Evolutionary conservation across 2,888 invertebrate genomes (phyloP), one percentile per base, ranked within the genome.

Genomic region (Ochlodes sylvanus): DNA sequence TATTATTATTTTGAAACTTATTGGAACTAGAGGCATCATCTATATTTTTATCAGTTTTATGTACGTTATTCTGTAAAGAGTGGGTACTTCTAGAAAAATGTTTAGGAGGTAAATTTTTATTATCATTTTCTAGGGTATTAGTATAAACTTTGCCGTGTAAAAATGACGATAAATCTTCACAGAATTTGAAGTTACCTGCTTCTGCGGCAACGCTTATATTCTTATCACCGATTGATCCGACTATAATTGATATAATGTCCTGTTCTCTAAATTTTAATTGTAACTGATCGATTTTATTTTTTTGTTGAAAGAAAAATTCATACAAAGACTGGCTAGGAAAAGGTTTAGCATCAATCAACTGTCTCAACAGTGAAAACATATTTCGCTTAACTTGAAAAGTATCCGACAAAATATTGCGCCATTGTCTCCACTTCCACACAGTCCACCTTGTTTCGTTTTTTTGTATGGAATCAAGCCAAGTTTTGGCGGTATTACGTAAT

Each of bases 391-490:
- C 57, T 69, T 75, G 69, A 62, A 75, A 76, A 7, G 76, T 76
- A 61, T 75, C 70, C 6, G 57, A 70, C 27, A 77, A 69, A n/a
- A 41, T 70, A 58, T 70, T 63, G 2, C 78, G 75, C 78, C 78
- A 78, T 7, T 76, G 57, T 41, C 69, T 74, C 78, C 77, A 78
- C 27, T 63, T 66, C 77, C 77, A 77, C 9, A 67, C 62, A 27
- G 76, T 75, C 76, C 77, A 77, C 7, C n/a, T 47, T 4, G 76
- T 78, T 63, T 75, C 68, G 50, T 70, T 75, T 70, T 73, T 73
- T 63, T 73, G 72, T 0, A 75, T 56, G 0, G 74, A 75, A 63
- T 76, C 72, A 9, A 65, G 71, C 76, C 78, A 78, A 0, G 76
- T 76, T 73, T 77, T 76, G 3, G 76, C 73, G 0, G 75, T 73